A percentile compares a stretch with the other conserved stretches of the same genome.
Conservation (phyloP, 92 coral and sea anemone species). For the Montipora capitata region DNA sequence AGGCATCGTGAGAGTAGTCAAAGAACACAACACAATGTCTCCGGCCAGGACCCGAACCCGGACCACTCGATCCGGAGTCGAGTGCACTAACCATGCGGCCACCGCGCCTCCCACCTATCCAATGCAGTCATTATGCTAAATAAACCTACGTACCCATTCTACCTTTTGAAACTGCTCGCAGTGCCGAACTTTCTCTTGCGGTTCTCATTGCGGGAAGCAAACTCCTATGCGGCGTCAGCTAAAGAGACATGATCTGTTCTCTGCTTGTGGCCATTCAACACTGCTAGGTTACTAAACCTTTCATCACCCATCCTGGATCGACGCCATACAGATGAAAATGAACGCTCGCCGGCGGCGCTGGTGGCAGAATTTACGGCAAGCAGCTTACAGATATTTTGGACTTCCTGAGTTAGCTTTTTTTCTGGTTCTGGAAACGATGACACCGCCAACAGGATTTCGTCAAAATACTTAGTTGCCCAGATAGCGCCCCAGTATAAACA, state of each 20-base stretch:
- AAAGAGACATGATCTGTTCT: conserved; percentile 39
- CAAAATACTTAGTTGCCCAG: conserved; percentile 48
- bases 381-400: conserved; percentile 44
- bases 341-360: conserved; percentile 63
- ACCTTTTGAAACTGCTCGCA: neutral
- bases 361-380: conserved; percentile 63
- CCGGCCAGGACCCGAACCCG: too few relatives aligned
- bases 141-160: neutral
- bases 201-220: neutral
- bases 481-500: conserved; percentile 35
- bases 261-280: conserved; percentile 65
- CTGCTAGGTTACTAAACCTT: conserved; percentile 63
- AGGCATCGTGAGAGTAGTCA: too few relatives aligned
- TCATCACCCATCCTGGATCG: conserved; percentile 56
- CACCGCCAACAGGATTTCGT: neutral
- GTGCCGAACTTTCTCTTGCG: neutral
- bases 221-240: conserved; percentile 38
- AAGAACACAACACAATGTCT: too few relatives aligned
- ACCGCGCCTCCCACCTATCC: too few relatives aligned
- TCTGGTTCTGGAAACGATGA: conserved; percentile 37
- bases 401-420: conserved; percentile 51
- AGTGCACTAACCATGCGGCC: too few relatives aligned
- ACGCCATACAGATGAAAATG: conserved; percentile 30
- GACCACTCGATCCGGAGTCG: too few relatives aligned
- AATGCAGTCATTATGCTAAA: neutral